Evolutionary conservation across 2,888 invertebrate genomes (phyloP), one percentile per base, ranked within the genome.

Genomic region (Tetanocera ferruginea): DNA sequence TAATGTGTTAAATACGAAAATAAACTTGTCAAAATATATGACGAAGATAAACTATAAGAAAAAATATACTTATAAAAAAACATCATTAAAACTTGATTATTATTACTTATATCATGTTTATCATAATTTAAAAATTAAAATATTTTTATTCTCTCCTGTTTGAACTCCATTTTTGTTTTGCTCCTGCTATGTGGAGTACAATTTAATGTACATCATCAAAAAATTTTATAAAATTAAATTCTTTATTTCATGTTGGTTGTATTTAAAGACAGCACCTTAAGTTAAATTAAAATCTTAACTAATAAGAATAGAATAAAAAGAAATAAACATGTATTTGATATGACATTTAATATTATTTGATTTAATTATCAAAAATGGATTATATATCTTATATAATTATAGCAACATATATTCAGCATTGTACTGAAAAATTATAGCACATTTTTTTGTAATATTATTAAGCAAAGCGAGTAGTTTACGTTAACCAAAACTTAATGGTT

Each of bases 41-140:
- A 52, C 3, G 17, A n/a, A 52, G 8, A 52, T 3, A 11, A 57
- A 9, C 2, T 55, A n/a, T 19, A 55, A 55, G 8, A 14, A 17
- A 55, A 55, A 60, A 1, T 25, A 5, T 8, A 60, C 2, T 6
- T 19, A 60, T 62, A 9, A 5, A 14, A 37, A 37, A 52, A 52
- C 9, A 25, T 17, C 2, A 55, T 37, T n/a, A 74, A 64, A 78
- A 79, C 79, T 77, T 57, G 55, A 64, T 73, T 75, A 55, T 75
- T 66, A 71, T 77, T 52, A n/a, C n/a, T n/a, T n/a, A n/a, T n/a
- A n/a, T 71, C 31, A 1, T 72, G 80, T 80, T 82, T 82, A 81
- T 25, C 85, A 85, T 83, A 86, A 86, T 85, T 86, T 87, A 86
- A 87, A 86, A 87, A 87, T 86, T 81, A 86, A 86, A 86, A 86